Evolutionary conservation across 2,113 vertebrate genomes (phyloP), one percentile per base, ranked within the genome.

Genomic region (Sula dactylatra): DNA sequence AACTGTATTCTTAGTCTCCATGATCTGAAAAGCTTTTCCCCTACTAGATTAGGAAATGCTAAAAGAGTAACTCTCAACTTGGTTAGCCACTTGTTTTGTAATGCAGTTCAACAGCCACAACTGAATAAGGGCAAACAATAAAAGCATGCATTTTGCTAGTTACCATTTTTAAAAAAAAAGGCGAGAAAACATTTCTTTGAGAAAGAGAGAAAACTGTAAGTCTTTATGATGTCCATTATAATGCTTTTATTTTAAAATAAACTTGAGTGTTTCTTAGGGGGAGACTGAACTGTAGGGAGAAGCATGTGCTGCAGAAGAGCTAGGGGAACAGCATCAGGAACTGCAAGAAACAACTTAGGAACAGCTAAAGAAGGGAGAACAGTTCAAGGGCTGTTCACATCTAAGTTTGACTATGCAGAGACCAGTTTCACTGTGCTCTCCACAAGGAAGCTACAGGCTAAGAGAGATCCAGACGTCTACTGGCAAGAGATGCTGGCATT

Each of bases 341-440:
- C 44, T 81, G 11, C 42, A 27, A 50, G 52, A 69, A 85, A 42
- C 26, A 42, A 8, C 38, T 26, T 29, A 7, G 40, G 34, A 55
- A 15, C 40, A 67, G 18, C n/a, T 73, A 10, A 62, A 82, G 38
- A 62, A 45, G 11, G 25, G 36, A 38, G 21, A 62, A 22, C 20
- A 40, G 20, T 42, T 62, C n/a, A 38, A 52, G 78, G 18, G 16
- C 20, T 71, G 25, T 62, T 90, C 20, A 6, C 8, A 11, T 32
- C 12, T 40, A 9, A 54, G 16, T 69, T 26, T 69, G 58, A 6
- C 9, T 45, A 67, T 29, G 42, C n/a, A 31, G 24, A 32, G 34
- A 11, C 32, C 0, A 0, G n/a, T 17, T 38, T 32, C 19, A 1
- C 32, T 81, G 7, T 79, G 8, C 18, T 91, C 16, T 55, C 42